Percentiles rank a stretch among this genome's conserved stretches.
These are phyloP conservation scores for Muscicapa comitata DNA, from an alignment of 2,797 vertebrate species.

Conservation along the genomic window DNA sequence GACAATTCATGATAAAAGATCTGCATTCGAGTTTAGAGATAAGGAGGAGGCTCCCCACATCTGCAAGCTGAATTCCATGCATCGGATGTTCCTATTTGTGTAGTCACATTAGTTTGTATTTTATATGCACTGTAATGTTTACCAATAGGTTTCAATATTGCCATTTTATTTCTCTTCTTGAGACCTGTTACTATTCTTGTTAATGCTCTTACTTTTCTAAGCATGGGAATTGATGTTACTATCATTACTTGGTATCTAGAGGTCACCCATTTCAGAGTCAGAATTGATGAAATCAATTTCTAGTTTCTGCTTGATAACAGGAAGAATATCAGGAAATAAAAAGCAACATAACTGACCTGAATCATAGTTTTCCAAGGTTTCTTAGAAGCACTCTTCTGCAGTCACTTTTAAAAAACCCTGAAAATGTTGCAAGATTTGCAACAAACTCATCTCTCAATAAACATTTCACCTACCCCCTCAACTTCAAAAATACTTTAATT, in stretches of 20 bases:
- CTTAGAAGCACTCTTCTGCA: neutral
- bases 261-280: neutral
- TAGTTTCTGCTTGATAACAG: neutral
- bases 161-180: neutral
- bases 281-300: neutral
- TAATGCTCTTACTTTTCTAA: neutral
- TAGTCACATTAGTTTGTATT: neutral
- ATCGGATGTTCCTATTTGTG: neutral
- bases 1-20: neutral
- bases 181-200: neutral
- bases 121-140: neutral
- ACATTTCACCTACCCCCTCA: neutral
- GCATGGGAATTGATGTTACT: neutral
- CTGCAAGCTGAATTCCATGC: neutral
- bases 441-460: neutral
- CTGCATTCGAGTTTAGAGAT: neutral
- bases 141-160: neutral
- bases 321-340: neutral
- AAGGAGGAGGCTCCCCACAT: neutral
- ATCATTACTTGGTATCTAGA: neutral
- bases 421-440: neutral
- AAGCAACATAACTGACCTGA: neutral
- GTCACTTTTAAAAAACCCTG: neutral
- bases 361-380: neutral
- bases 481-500: neutral